Evolutionary conservation across 2,113 vertebrate genomes (phyloP).

Genomic region (Alosa alosa): DNA sequence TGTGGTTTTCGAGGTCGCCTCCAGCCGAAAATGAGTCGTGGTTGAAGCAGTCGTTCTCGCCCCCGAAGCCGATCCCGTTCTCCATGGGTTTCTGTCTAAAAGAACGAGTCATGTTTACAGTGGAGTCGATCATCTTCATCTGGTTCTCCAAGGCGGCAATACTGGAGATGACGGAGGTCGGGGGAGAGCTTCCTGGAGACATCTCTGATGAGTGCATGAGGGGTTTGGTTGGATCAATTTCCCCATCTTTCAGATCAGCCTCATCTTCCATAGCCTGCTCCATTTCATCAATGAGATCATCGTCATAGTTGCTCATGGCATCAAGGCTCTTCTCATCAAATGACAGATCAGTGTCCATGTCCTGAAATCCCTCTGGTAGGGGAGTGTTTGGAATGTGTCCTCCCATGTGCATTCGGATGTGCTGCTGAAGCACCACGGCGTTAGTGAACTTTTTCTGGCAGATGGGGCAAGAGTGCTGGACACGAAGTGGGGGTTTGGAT

Average conservation of each 20-base stretch:
- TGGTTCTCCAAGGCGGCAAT: slow-evolving; percentile 96
- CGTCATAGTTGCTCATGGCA: slow-evolving; percentile 84
- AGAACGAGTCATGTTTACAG: slow-evolving; percentile 82
- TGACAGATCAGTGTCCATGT: slow-evolving; percentile 87
- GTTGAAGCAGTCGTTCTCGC: slow-evolving; percentile 86
- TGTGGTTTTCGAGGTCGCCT: slow-evolving; percentile 90
- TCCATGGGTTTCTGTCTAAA: slow-evolving; percentile 79
- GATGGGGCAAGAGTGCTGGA: slow-evolving; percentile 98
- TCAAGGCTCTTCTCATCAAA: slow-evolving; percentile 89
- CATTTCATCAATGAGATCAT: slow-evolving; percentile 89
- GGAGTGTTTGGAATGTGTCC: slow-evolving; percentile 97
- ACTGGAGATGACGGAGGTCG: slow-evolving; percentile 90
- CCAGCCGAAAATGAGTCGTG: slow-evolving; percentile 83
- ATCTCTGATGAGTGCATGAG: slow-evolving; percentile 76
- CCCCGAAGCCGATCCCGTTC: slow-evolving; percentile 78
- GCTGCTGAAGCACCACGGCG: slow-evolving; percentile 95
- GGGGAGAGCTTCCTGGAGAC: slow-evolving; percentile 83
- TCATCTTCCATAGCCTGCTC: slow-evolving; percentile 93
- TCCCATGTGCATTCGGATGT: slow-evolving; percentile 99
- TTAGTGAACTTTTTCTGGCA: slow-evolving; percentile 99
- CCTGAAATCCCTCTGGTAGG: slow-evolving; percentile 86
- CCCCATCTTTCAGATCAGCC: slow-evolving; percentile 74
- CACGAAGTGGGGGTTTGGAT: slow-evolving; percentile 93
- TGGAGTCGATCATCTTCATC: slow-evolving; percentile 97
- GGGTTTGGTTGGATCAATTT: slow-evolving; percentile 77